Evolutionary conservation across 1,140 invertebrate species (phyloP).

Genomic region (Caenorhabditis brenneri): DNA sequence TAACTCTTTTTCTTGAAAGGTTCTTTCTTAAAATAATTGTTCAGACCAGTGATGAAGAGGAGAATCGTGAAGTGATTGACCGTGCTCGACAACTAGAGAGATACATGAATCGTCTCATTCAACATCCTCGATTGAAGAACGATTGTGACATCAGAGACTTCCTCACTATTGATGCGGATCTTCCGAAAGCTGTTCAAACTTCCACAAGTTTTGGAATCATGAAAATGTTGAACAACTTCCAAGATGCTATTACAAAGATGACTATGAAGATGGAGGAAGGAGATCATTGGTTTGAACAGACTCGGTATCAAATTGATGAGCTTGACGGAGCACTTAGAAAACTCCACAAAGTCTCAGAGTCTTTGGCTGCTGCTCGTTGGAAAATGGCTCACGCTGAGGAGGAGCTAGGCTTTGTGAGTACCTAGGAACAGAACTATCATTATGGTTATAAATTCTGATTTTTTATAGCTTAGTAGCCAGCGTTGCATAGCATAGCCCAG

Average conservation of each 20-base stretch:
- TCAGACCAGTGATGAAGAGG: conserved; percentile 58
- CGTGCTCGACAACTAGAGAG: conserved; percentile 88
- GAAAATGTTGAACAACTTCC: conserved; percentile 83
- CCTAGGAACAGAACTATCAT: too few species aligned
- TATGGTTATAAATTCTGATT: too few species aligned
- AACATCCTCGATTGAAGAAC: conserved; percentile 82
- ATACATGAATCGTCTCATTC: conserved; percentile 86
- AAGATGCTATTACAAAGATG: conserved; percentile 85
- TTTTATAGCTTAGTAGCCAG: too few species aligned
- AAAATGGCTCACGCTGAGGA: too few species aligned
- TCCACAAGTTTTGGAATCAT: conserved; percentile 93
- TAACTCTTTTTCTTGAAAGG: conserved; percentile 74
- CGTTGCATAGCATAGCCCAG: too few species aligned
- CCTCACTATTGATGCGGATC: conserved; percentile 80
- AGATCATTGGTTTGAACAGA: conserved; percentile 99
- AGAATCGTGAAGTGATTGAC: conserved; percentile 75
- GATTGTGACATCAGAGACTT: conserved; percentile 97
- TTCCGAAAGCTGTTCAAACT: conserved; percentile 92
- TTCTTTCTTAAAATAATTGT: too few species aligned
- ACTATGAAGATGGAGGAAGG: conserved; percentile 98
- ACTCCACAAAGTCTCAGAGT: conserved; percentile 85
- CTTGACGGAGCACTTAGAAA: conserved; percentile 87
- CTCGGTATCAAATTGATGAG: conserved; percentile 86
- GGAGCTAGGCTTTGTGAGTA: too few species aligned
- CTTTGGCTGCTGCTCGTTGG: conserved; percentile 83